Evolutionary conservation across 1,140 invertebrate species (phyloP).

Genomic region (Hyles vespertilio): DNA sequence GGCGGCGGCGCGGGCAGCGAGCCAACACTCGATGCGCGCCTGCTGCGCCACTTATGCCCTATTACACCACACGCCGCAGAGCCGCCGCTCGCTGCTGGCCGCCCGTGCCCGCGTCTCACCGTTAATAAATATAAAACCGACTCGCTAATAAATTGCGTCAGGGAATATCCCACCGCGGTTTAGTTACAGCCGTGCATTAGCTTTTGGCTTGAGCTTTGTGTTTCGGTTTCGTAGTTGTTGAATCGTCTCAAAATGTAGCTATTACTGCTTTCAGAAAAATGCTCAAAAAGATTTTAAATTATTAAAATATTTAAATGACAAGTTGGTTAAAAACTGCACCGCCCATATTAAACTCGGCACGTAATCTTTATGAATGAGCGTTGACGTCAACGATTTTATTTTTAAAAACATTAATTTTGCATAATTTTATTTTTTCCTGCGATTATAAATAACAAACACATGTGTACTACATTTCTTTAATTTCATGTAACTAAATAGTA

Average conservation of each 20-base stretch:
- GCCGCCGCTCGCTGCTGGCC: conserved; percentile 22
- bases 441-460: too few relatives aligned
- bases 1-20: conserved; percentile 54
- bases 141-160: conserved; percentile 32
- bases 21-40: conserved; percentile 48
- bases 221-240: neutral
- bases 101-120: conserved; percentile 27
- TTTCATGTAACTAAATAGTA: too few relatives aligned
- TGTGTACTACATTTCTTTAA: too few relatives aligned
- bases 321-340: too few relatives aligned
- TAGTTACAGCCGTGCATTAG: too few relatives aligned
- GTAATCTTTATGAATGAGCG: conserved; percentile 47
- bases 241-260: neutral
- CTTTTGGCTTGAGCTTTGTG: too few relatives aligned
- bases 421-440: too few relatives aligned
- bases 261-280: neutral
- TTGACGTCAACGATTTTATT: conserved; percentile 36
- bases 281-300: too few relatives aligned
- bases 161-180: conserved; percentile 12
- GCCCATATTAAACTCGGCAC: too few relatives aligned
- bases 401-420: neutral
- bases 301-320: too few relatives aligned
- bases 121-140: conserved; percentile 61
- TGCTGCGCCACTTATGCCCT: conserved; percentile 56
- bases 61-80: conserved; percentile 47